A percentile compares a stretch with the other conserved stretches of the same genome.
These are phyloP conservation scores for Polyommatus iphigenia DNA, from an alignment of 2,888 invertebrate genomes.

Conservation along the genomic window DNA sequence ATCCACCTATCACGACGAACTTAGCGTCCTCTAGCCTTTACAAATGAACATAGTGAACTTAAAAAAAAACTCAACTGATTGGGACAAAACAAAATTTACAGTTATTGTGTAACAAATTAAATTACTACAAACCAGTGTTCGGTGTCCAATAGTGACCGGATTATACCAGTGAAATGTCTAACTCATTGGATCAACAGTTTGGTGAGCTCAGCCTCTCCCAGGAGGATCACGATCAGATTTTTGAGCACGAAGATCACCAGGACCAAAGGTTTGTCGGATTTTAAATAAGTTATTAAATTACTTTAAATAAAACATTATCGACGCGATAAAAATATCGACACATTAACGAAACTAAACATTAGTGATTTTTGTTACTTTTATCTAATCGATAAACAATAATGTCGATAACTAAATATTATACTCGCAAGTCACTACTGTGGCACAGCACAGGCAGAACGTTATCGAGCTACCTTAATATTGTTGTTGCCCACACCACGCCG, in stretches of 20 bases:
- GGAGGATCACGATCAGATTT: conserved; percentile 87
- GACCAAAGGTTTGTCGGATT: conserved; percentile 74
- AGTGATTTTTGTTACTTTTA: neutral
- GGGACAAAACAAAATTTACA: conserved; percentile 12
- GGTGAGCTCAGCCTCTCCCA: conserved; percentile 84
- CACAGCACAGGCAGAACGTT: neutral
- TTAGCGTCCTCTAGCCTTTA: conserved; percentile 22
- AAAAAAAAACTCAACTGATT: neutral
- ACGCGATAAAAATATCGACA: conserved; percentile 7
- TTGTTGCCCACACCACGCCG: neutral
- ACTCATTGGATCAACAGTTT: conserved; percentile 83
- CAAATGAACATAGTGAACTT: conserved; percentile 17
- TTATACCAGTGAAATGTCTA: conserved; percentile 56
- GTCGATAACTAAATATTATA: neutral
- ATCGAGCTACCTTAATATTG: neutral
- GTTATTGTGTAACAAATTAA: conserved; percentile 7
- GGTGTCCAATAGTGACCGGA: conserved; percentile 38
- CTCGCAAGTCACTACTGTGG: neutral
- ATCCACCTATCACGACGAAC: conserved; percentile 9
- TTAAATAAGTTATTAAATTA: conserved; percentile 34
- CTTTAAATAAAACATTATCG: neutral
- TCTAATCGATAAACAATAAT: conserved; percentile 14
- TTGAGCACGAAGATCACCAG: conserved; percentile 82
- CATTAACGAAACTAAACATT: neutral
- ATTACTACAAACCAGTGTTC: conserved; percentile 34